Evolutionary conservation across 2,113 vertebrate species (phyloP).

Genomic region (Lagenorhynchus albirostris): DNA sequence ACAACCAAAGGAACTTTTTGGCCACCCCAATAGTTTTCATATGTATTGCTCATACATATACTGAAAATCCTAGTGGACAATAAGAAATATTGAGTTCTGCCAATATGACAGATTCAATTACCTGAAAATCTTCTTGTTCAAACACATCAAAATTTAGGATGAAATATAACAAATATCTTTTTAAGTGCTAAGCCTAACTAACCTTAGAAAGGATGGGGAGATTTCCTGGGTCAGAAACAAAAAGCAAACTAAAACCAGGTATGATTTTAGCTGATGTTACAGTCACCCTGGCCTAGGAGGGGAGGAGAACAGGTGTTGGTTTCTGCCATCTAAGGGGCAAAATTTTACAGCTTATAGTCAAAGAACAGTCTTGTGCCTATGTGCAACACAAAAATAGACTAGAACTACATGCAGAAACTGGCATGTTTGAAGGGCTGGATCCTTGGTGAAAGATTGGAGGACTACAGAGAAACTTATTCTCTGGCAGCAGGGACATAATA

Average conservation of each 20-base stretch:
- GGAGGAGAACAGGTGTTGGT: fast-evolving
- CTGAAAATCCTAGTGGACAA: background rate
- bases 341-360: background rate
- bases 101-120: background rate
- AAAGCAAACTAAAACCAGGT: background rate
- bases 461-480: background rate
- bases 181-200: background rate
- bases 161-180: background rate
- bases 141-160: background rate
- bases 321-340: background rate
- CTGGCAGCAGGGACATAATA: background rate
- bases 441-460: background rate
- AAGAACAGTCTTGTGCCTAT: background rate
- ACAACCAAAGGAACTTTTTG: too few species aligned
- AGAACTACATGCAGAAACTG: background rate
- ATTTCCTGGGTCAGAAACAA: background rate
- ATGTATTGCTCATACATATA: background rate
- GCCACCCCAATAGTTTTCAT: background rate
- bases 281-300: background rate
- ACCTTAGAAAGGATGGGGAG: background rate
- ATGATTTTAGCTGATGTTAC: background rate
- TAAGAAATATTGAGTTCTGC: background rate
- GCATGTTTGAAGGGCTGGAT: background rate
- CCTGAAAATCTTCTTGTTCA: background rate
- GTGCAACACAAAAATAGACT: background rate